Evolutionary conservation across 2,888 invertebrate species (phyloP), one percentile per base, ranked within the genome.

Genomic region (Plagodis dolabraria): DNA sequence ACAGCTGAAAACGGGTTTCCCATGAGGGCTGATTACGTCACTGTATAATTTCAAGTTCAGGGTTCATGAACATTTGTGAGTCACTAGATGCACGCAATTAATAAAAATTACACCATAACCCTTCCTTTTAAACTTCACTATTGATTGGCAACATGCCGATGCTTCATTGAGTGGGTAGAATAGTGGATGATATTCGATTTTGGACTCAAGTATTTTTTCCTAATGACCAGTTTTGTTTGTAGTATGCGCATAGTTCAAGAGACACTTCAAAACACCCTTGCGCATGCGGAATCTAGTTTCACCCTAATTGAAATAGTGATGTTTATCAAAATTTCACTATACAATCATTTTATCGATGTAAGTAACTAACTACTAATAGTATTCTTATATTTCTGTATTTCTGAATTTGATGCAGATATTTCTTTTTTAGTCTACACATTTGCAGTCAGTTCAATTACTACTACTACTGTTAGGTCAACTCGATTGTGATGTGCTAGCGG

Each of bases 51-150:
- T 58, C 53, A 53, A 53, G 58, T 53, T 53, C 58, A 58, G 22
- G 53, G 40, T n/a, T 49, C 12, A 34, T 12, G 12, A 33, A 53
- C 43, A 11, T 36, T 11, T 7, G 49, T 62, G 57, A 65, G 33
- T 59, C 59, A 62, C 34, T 43, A 22, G 33, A 35, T 12, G 42
- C n/a, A 11, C 35, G 5, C 22, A 22, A 38, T 46, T 36, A 38
- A 22, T 12, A 35, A 53, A 62, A 55, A 55, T 33, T 63, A 46
- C 10, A 60, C 63, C 57, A 50, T 62, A 62, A 12, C n/a, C n/a
- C 57, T 9, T 10, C n/a, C 22, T 4, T 9, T 5, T 52, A 66
- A 46, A 60, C 50, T 52, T 52, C 43, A 5, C n/a, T 50, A 57
- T 65, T 7, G 58, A 60, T 52, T 57, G 47, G 8, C 52, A 7